Evolutionary conservation across 2,888 invertebrate genomes (phyloP), one percentile per base, ranked within the genome.

Genomic region (Dasysyrphus tricinctus): DNA sequence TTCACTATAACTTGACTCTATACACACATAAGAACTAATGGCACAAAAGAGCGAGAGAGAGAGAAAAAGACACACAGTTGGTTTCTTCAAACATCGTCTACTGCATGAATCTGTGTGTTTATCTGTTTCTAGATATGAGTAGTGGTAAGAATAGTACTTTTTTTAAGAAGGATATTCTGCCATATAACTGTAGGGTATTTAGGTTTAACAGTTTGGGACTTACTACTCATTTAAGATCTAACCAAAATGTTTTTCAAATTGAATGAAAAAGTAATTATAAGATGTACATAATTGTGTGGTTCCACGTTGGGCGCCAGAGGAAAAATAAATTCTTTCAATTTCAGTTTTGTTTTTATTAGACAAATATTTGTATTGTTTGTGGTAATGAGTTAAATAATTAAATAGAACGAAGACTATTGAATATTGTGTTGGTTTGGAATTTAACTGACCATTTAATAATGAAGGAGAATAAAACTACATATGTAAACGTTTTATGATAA

Each of bases 11-110:
- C 34, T 67, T 14, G 34, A 67, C 47, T 78, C 61, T n/a, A 42
- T n/a, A 61, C 24, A 19, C 51, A 42, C 49, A 79, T 14, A 57
- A 65, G 63, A 67, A 56, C 57, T 80, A 73, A 80, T 80, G 73
- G 11, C 8, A 44, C 39, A 19, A 39, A 37, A 16, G 54, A 56
- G 8, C 34, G 56, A 4, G 1, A 29, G 2, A 24, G 11, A 51
- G 54, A 72, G 65, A n/a, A n/a, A n/a, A n/a, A n/a, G n/a, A n/a
- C n/a, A n/a, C n/a, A n/a, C 29, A 19, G 12, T 44, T 5, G 42
- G 1, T 61, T 42, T 59, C 57, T 34, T 59, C 59, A 59, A 47
- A 37, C 39, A 34, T 39, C 14, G 65, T 37, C n/a, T n/a, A n/a
- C 34, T 59, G 8, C 65, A 65, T 34, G 51, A 80, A 80, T 74